Base-by-base conservation (phyloP, 2,888 invertebrate genomes). In the Oscheius sp. region DNA sequence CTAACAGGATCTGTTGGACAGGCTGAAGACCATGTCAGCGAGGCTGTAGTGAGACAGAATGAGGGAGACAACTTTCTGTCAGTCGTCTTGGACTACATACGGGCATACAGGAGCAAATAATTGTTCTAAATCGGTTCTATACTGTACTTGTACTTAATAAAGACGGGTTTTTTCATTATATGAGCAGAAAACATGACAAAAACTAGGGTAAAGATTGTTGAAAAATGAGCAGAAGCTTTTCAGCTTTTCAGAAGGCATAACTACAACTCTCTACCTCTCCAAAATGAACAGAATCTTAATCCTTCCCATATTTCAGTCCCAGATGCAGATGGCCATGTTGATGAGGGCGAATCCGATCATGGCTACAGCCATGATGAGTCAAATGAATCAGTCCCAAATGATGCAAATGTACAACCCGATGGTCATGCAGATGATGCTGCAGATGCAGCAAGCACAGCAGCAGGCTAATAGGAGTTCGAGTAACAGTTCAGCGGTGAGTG, bases 321-420 rank as follows among this genome's bases (percentile, higher is more conserved):
- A 73, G 32, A 42, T 57, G 58, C 74, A 74, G 48, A 74, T 74
- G 74, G 59, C 66, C 7, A 74, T 74, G 74, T n/a, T 68, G 51
- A 57, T 74, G 59, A 53, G 74, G 2, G 29, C 48, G 21, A 72
- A 60, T 50, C 72, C 72, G 35, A 62, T 70, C 58, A 29, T 74
- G 57, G 68, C 74, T 0, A 48, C 57, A 2, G 57, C 73, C 21
- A 55, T 50, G 48, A 73, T 73, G 73, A 47, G 10, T 42, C 66
- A 74, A 35, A 37, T 51, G 58, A 32, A 58, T 21, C 2, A 57
- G 51, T 10, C 48, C 5, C 55, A 35, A 13, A 2, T 9, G 3
- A 35, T 63, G 21, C 7, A 63, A 37, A 53, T 51, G 55, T 55
- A 68, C 55, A 62, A 53, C 7, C 60, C 70, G 58, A 70, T 70